A percentile compares a stretch with the other conserved stretches of the same genome.
Conservation (phyloP, 2,888 invertebrate genomes). For the Maniola hyperantus region DNA sequence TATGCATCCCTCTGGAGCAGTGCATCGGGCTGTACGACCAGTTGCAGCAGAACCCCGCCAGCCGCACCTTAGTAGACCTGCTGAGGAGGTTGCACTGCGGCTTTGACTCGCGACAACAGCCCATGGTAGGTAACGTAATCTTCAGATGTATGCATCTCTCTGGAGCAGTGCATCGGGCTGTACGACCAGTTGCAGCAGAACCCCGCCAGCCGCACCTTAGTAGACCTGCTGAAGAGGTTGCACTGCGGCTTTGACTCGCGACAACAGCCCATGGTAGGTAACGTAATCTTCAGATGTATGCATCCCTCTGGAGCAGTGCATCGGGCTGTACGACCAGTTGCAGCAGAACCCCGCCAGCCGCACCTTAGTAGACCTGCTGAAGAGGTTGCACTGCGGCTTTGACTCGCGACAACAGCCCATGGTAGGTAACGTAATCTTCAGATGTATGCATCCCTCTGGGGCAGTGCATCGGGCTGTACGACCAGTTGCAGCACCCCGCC, state of each 20-base stretch:
- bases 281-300: no score
- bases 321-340: no score
- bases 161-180: neutral
- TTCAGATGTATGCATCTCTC: neutral
- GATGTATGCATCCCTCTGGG: no score
- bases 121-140: constrained; percentile 2
- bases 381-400: constrained; percentile 2
- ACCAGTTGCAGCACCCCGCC: no score
- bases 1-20: neutral
- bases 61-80: neutral
- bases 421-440: constrained; percentile 1
- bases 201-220: neutral
- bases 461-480: no score
- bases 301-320: no score
- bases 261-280: neutral
- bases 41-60: neutral
- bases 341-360: no score
- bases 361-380: neutral
- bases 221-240: neutral
- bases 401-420: neutral
- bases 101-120: neutral
- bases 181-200: neutral
- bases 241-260: neutral
- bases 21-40: neutral
- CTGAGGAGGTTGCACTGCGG: constrained; percentile 5